Evolutionary conservation across 2,888 invertebrate species (phyloP).

Genomic region (Tyria jacobaeae): DNA sequence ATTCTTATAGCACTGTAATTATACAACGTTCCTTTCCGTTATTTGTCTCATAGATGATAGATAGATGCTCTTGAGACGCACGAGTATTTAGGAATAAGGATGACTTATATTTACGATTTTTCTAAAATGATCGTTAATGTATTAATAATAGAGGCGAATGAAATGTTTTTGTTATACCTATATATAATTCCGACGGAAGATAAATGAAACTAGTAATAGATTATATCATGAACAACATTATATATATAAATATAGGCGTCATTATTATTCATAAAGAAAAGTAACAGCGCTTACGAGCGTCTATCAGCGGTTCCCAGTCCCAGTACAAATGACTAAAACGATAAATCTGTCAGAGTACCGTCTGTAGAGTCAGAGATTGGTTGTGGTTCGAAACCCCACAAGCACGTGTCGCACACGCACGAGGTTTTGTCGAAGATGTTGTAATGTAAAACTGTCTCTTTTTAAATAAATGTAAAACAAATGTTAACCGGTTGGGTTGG

Average conservation of each 20-base stretch:
- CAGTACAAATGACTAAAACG: no score
- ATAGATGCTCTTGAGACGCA: neutral
- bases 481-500: no score
- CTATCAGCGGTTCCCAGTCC: neutral
- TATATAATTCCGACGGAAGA: constrained; percentile 12
- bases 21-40: neutral
- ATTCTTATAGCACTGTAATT: neutral
- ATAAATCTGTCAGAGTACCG: no score
- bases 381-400: neutral
- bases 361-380: neutral
- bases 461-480: no score
- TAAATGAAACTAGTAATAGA: constrained; percentile 7
- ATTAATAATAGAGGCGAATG: neutral
- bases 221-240: no score
- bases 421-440: no score
- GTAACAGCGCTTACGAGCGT: no score
- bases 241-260: neutral
- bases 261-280: neutral
- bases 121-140: neutral
- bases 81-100: neutral
- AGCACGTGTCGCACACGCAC: no score
- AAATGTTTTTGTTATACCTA: neutral
- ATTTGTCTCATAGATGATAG: neutral
- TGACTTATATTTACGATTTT: neutral
- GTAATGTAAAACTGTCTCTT: no score